These are phyloP conservation scores for Salticus scenicus DNA, from an alignment of 2,888 invertebrate species.

Conservation along the genomic window DNA sequence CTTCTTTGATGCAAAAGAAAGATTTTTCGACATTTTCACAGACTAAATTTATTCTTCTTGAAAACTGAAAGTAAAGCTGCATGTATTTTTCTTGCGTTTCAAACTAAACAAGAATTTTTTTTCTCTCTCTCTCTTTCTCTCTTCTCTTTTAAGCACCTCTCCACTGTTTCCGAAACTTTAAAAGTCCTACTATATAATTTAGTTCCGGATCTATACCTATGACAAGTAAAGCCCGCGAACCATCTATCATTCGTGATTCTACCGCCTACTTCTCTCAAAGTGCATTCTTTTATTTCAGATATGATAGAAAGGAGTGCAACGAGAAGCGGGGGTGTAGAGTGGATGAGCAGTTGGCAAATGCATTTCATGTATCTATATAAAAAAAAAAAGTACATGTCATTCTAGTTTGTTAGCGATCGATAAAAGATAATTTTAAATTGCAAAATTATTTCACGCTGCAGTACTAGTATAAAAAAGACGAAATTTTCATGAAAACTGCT, in stretches of 20 bases:
- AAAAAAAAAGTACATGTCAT: constrained; percentile 4
- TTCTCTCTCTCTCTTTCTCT: neutral
- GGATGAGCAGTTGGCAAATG: constrained; percentile 1
- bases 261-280: constrained; percentile 50
- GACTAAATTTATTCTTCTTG: constrained; percentile 15
- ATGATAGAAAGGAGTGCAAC: constrained; percentile 29
- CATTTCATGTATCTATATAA: neutral
- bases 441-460: constrained; percentile 8
- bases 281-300: constrained; percentile 53
- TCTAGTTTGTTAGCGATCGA: constrained; percentile 29
- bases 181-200: constrained; percentile 59
- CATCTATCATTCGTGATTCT: constrained; percentile 48
- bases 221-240: constrained; percentile 36
- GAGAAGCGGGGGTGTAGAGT: constrained; percentile 1
- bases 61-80: constrained; percentile 1
- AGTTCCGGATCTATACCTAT: constrained; percentile 47
- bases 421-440: constrained; percentile 38
- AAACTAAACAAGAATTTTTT: constrained; percentile 12
- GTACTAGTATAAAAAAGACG: too few relatives aligned
- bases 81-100: constrained; percentile 14
- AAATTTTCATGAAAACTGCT: too few relatives aligned
- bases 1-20: constrained; percentile 6
- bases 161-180: constrained; percentile 59
- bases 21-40: constrained; percentile 1
- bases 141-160: constrained; percentile 17